Conservation (phyloP, 2,888 invertebrate genomes). For the Dusona sp. region DNA sequence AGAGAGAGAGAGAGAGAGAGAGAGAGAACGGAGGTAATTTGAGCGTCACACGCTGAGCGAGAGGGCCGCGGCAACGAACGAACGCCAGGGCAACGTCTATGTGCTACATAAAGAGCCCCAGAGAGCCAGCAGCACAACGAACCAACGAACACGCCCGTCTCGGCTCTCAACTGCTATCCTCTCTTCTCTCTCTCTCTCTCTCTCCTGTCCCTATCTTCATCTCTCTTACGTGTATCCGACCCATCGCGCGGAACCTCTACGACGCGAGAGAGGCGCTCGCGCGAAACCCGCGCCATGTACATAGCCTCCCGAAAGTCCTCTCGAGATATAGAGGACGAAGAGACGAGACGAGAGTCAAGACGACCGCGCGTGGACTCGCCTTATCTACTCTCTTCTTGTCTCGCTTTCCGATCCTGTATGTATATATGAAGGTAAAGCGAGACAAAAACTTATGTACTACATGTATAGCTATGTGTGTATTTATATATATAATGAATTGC, state of each 20-base stretch:
- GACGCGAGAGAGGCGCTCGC: conserved; percentile 75
- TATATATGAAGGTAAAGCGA: not conserved
- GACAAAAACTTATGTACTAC: not conserved
- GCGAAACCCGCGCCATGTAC: conserved; percentile 70
- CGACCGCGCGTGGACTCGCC: conserved; percentile 63
- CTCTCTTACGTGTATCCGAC: conserved; percentile 80
- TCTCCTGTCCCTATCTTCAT: conserved; percentile 34
- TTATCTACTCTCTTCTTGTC: conserved; percentile 60
- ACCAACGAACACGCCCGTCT: conserved; percentile 66
- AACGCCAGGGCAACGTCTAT: conserved; percentile 82
- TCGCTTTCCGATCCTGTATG: conserved; percentile 33
- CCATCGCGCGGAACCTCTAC: conserved; percentile 79
- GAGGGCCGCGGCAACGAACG: conserved; percentile 80
- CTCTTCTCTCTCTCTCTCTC: conserved; percentile 43
- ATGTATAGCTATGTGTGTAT: not conserved
- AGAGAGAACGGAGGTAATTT: conserved; percentile 83
- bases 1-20: conserved; percentile 71
- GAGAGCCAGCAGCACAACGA: conserved; percentile 67
- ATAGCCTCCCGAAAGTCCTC: conserved; percentile 80
- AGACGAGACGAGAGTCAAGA: conserved; percentile 35
- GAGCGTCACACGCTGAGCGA: conserved; percentile 84
- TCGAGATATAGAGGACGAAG: conserved; percentile 62
- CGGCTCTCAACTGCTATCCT: conserved; percentile 56
- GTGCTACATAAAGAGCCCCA: conserved; percentile 82
- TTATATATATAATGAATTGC: not conserved